A percentile compares a stretch with the other conserved stretches of the same genome.
Conservation (phyloP, 2,888 invertebrate genomes). For the Cerceris rybyensis region DNA sequence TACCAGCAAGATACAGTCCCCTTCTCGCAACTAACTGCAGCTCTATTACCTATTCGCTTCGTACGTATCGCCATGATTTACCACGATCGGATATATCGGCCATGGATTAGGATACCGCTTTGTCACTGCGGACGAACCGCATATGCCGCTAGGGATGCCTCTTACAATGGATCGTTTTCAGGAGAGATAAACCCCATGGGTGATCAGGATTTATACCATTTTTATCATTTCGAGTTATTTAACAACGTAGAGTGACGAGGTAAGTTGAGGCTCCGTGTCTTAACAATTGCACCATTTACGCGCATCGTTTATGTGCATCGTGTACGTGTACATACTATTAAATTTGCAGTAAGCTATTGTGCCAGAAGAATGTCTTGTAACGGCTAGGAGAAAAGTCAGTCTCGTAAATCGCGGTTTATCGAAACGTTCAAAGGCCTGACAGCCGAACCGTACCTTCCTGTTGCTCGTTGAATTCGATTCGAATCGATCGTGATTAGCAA, state of each 20-base stretch:
- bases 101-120: slow-evolving; percentile 56
- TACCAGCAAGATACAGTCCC: slow-evolving; percentile 54
- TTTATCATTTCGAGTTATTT: slow-evolving; percentile 23
- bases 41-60: slow-evolving; percentile 52
- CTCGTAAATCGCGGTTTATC: no score
- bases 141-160: neutral
- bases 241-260: slow-evolving; percentile 47
- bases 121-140: slow-evolving; percentile 43
- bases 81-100: slow-evolving; percentile 33
- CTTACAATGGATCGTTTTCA: slow-evolving; percentile 41
- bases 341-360: slow-evolving; percentile 15
- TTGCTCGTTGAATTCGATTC: no score
- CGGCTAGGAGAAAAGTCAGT: neutral
- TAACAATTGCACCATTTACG: slow-evolving; percentile 43
- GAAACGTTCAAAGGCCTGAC: no score
- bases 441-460: no score
- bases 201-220: slow-evolving; percentile 22
- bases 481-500: no score
- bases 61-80: slow-evolving; percentile 27
- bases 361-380: slow-evolving; percentile 8
- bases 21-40: slow-evolving; percentile 47
- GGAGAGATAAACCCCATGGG: slow-evolving; percentile 19
- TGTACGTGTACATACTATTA: slow-evolving; percentile 15
- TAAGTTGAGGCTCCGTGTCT: slow-evolving; percentile 24
- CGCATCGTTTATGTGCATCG: slow-evolving; percentile 1